Base-by-base conservation (phyloP, 2,888 invertebrate species). In the Lasiommata megera region DNA sequence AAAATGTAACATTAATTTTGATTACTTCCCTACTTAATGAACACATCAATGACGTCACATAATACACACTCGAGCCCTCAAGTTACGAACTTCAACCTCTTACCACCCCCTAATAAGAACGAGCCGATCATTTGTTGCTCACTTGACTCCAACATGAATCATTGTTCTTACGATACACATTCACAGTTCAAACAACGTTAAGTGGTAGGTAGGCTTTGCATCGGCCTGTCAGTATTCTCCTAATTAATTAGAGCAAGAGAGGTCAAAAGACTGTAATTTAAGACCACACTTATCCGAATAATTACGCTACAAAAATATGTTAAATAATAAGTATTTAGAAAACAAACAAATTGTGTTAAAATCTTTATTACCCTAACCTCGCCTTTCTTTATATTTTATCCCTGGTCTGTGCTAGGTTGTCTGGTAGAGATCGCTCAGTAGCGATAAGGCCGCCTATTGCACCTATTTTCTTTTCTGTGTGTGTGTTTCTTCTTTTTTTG, bases 61-160 rank as follows among this genome's bases (percentile, higher is more conserved):
- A 55, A 51, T 40, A 48, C 18, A 8, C 29, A 56, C 47, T 29
- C 12, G 23, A 40, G 36, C 50, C 34, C 8, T 46, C 31, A 46
- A 46, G 46, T 46, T 29, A 0, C 14, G 9, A 44, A 12, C 40
- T 40, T 5, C 43, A 52, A 56, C 46, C 52, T 36, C 56, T 56
- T 31, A 41, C 29, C 43, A 41, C 47, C 56, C 56, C 37, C 56
- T 48, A 23, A 37, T 28, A 34, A 43, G 47, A 43, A 47, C 56
- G 56, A 48, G 37, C 48, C 52, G 47, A 41, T 36, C 56, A 56
- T 56, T 60, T 56, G 56, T 60, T 60, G 56, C 38, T 56, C 59
- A 48, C 36, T 60, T 60, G 17, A 23, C n/a, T 60, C 41, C 12
- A 11, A 37, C 37, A 37, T 37, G 36, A 48, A 48, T 36, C 46